Evolutionary conservation across 1,140 invertebrate species (phyloP), one percentile per base, ranked within the genome.

Genomic region (Drepana arcuata): DNA sequence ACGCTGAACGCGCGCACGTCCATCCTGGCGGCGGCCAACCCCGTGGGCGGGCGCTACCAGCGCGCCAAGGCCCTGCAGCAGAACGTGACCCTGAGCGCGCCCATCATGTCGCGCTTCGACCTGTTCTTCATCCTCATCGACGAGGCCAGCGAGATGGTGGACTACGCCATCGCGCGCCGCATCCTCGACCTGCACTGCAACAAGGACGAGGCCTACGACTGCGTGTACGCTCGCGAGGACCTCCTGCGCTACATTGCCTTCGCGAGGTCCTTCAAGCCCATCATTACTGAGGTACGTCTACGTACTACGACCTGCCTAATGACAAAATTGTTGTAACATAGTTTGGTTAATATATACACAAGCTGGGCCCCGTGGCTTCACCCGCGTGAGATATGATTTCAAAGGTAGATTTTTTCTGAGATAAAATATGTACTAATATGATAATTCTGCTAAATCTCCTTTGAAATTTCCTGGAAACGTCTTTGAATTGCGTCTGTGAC

Each of bases 31-130:
- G 98, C 98, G 7, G 97, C 97, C 0, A 99, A 99, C 86, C 98
- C 98, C 0, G 92, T 98, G 4, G 93, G 93, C n/a, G 97, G 98
- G 1, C 88, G 95, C 13, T 99, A 99, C 79, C 97, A 99, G 79
- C 84, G 95, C 35, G 89, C 94, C 0, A 98, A 97, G 70, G 96
- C 96, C 0, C 82, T 99, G 1, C 93, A 97, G 52, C 95, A 99
- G 67, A 99, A 99, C 79, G 93, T 99, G 0, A 86, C 90, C 1
- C 81, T 99, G 6, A 92, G 94, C 0, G 96, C 97, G 0, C 98
- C 98, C 0, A 99, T 99, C 58, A 99, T 99, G 97, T 99, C 98
- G 0, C 87, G 98, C 66, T 99, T 99, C 77, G 98, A 99, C 86
- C 84, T 99, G 0, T 99, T 99, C 83, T 99, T 99, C 82, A 96